Conservation (phyloP, 2,113 vertebrate genomes). For the Hypocryptadius cinnamomeus region DNA sequence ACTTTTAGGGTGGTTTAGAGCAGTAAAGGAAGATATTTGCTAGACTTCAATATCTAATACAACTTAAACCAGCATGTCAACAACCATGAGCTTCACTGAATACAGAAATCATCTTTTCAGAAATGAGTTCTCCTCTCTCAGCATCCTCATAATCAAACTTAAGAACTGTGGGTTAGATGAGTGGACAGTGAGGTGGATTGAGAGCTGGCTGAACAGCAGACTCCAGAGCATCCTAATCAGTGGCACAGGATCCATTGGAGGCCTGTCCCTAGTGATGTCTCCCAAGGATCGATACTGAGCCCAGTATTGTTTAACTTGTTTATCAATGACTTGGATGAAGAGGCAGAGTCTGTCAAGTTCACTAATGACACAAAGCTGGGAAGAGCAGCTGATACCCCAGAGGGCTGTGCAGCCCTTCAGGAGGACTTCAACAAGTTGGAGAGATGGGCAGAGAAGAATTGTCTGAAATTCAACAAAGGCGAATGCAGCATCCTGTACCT, state of each 20-base stretch:
- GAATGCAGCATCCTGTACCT: background rate
- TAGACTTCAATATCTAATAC: background rate
- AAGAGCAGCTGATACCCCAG: rapidly evolving
- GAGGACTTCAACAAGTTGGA: background rate
- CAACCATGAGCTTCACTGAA: background rate
- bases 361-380: background rate
- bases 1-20: background rate
- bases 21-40: background rate
- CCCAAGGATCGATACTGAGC: background rate
- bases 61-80: background rate
- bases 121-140: background rate
- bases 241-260: background rate
- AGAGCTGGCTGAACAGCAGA: background rate
- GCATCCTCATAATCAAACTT: background rate
- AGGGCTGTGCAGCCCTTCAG: background rate
- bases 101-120: background rate
- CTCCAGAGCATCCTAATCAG: background rate
- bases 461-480: background rate
- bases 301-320: background rate
- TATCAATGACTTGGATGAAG: background rate
- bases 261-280: background rate
- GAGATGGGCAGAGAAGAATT: background rate
- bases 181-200: background rate
- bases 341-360: background rate
- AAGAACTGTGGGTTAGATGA: background rate